Evolutionary conservation across 2,113 vertebrate species (phyloP).

Genomic region (Gracilinanus agilis): DNA sequence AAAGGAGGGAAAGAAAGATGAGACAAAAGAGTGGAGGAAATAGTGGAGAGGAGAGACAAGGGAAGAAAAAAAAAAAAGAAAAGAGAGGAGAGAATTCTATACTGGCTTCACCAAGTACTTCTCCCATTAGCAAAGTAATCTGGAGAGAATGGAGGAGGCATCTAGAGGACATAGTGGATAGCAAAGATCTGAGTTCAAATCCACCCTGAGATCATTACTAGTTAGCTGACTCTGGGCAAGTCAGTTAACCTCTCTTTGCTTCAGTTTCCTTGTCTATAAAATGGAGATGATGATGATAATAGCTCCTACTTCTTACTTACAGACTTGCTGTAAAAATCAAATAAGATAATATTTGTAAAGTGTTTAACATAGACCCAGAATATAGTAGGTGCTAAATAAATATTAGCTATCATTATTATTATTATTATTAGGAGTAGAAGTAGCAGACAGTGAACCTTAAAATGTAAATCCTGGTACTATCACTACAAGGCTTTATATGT

Average conservation of each 20-base stretch:
- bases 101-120: not conserved
- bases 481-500: not conserved
- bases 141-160: not conserved
- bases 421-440: not conserved
- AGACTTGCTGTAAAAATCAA: not conserved
- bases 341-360: not conserved
- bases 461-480: not conserved
- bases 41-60: not conserved
- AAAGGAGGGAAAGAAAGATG: not conserved
- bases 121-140: not conserved
- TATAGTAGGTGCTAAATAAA: not conserved
- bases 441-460: not conserved
- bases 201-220: not conserved
- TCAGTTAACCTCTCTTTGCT: not conserved
- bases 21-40: accelerated
- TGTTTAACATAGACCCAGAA: not conserved
- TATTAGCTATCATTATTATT: not conserved
- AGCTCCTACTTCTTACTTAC: not conserved
- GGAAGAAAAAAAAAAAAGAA: not conserved
- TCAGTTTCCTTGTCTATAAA: not conserved
- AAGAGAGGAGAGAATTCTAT: not conserved
- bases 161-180: not conserved
- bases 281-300: not conserved
- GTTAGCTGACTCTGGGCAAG: not conserved
- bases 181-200: not conserved